These are phyloP conservation scores for Anableps anableps DNA, from an alignment of 2,797 vertebrate genomes.

Conservation along the genomic window DNA sequence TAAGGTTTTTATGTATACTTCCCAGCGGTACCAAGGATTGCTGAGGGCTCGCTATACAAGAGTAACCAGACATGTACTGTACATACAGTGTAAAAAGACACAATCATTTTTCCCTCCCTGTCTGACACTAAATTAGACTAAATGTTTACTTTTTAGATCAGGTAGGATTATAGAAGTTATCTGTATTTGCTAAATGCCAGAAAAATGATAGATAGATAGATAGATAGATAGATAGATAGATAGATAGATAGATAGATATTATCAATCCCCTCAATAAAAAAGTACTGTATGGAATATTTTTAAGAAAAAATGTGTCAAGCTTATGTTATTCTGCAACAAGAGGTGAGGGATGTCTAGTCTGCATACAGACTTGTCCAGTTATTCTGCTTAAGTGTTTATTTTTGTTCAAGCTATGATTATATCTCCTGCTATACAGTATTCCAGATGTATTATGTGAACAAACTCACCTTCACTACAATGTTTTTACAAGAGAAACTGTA, in stretches of 20 bases:
- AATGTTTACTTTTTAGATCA: no score
- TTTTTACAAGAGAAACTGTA: background rate
- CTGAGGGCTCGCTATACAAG: background rate
- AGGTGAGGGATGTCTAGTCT: background rate
- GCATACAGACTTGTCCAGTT: background rate
- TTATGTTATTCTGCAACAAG: background rate
- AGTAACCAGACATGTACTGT: background rate
- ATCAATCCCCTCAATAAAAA: no score
- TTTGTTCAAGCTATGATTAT: background rate
- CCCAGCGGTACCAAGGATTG: background rate
- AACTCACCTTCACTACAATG: conserved; percentile 27
- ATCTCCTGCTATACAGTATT: background rate
- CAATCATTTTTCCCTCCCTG: background rate
- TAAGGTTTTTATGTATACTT: background rate
- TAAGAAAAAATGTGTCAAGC: background rate
- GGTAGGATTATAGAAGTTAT: no score
- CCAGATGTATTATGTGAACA: no score
- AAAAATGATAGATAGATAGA: no score
- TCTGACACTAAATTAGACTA: no score
- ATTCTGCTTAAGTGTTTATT: background rate
- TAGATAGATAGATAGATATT: no score
- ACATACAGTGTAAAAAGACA: background rate
- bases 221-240: no score
- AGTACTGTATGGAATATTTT: background rate
- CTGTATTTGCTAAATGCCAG: no score